These are phyloP conservation scores for Drosophila atripex DNA, from an alignment of 2,888 invertebrate species.

Conservation along the genomic window DNA sequence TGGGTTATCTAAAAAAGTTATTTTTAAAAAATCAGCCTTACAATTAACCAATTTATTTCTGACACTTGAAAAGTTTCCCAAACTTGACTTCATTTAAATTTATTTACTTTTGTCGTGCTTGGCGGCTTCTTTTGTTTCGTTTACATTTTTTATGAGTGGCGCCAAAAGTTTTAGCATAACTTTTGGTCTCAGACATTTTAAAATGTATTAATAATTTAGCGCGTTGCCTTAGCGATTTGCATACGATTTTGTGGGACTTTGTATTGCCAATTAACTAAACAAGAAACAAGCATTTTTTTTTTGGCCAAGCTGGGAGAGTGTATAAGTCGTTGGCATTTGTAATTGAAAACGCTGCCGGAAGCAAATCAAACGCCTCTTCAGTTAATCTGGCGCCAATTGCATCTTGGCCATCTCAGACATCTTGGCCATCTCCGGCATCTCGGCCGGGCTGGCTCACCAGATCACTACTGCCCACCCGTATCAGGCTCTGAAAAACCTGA, in stretches of 20 bases:
- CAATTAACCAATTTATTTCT: not conserved
- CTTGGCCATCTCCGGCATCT: constrained; percentile 18
- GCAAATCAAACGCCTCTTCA: constrained; percentile 45
- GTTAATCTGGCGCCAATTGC: constrained; percentile 49
- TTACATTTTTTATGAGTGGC: constrained; percentile 68
- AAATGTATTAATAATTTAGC: constrained; percentile 79
- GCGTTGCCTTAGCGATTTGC: constrained; percentile 52
- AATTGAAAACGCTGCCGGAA: constrained; percentile 74
- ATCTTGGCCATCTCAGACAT: constrained; percentile 17
- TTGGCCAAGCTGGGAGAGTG: not conserved
- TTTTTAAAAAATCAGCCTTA: not conserved
- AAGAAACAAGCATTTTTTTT: constrained; percentile 1
- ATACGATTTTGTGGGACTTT: constrained; percentile 44
- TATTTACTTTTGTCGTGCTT: constrained; percentile 11
- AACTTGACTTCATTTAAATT: constrained; percentile 13
- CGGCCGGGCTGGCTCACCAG: not conserved
- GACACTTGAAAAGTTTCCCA: not conserved
- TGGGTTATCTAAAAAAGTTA: not conserved
- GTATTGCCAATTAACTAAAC: constrained; percentile 53
- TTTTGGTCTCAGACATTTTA: constrained; percentile 54
- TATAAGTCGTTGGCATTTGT: constrained; percentile 41
- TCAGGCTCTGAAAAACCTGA: constrained; percentile 14
- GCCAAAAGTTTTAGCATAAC: constrained; percentile 79
- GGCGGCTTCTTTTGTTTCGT: constrained; percentile 32
- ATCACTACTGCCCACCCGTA: constrained; percentile 29